These are phyloP conservation scores for Oxyruncus cristatus DNA, from an alignment of 2,113 vertebrate species.

Conservation along the genomic window DNA sequence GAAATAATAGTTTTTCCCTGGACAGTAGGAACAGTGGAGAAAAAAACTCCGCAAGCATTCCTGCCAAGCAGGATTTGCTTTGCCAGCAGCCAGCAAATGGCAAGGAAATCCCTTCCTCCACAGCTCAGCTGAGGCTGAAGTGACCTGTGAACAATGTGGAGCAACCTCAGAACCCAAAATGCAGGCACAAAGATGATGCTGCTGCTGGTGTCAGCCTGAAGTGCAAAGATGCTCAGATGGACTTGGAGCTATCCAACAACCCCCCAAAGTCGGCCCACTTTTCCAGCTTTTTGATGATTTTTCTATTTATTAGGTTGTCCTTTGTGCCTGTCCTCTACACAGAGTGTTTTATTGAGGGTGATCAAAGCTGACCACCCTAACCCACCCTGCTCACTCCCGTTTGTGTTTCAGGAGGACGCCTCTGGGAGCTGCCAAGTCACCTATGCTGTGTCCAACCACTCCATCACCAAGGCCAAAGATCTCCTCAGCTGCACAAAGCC, in stretches of 20 bases:
- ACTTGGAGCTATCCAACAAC: not conserved
- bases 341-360: not conserved
- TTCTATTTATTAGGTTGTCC: not conserved
- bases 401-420: constrained; percentile 52
- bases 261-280: fast-evolving
- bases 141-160: not conserved
- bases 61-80: not conserved
- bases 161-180: not conserved
- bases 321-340: not conserved
- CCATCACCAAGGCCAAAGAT: constrained; percentile 62
- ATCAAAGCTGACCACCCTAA: not conserved
- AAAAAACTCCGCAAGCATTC: not conserved
- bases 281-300: not conserved
- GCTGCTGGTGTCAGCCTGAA: not conserved
- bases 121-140: not conserved
- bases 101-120: not conserved
- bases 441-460: not conserved
- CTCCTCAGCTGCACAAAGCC: constrained; percentile 50
- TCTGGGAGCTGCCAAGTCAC: constrained; percentile 66
- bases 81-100: not conserved
- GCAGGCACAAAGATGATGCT: not conserved
- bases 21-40: not conserved
- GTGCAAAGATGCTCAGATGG: not conserved
- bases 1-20: not conserved
- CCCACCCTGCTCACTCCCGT: fast-evolving